Evolutionary conservation across 2,113 vertebrate species (phyloP), one percentile per base, ranked within the genome.

Genomic region (Actinemys pallida): DNA sequence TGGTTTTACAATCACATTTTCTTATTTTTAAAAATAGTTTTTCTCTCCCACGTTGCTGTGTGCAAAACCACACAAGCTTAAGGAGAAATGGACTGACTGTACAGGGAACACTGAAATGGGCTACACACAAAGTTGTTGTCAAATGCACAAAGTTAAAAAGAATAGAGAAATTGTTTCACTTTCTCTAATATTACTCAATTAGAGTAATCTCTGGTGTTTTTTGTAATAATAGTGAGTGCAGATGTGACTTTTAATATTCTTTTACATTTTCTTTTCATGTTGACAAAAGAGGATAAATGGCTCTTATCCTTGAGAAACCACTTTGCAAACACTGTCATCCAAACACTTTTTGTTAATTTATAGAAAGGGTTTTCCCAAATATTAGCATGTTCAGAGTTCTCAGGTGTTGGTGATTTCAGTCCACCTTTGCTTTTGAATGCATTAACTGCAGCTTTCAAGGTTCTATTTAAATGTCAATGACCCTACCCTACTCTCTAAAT

Each of bases 1-100:
- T 86, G 80, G 2, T 79, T 88, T 84, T 94, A 35, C 83, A 90
- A 47, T 81, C 69, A 57, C 79, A 31, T 4, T 90, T 90, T 81
- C 3, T 87, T 12, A 78, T 29, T 42, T 2, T 83, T 57, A 90
- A 49, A 42, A 27, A n/a, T 90, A 93, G 88, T 82, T 17, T 84
- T 83, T 53, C 13, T 31, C 19, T 83, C 84, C 22, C 31, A 31
- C 89, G 11, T 86, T 94, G 92, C 87, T 16, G 2, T 29, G 45
- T 72, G 65, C 3, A 75, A 84, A 80, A 35, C 59, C 75, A 62
- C 53, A 53, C 4, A 50, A 50, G 62, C 31, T 29, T 59, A 47
- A 75, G 54, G 7, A 25, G 80, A 53, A 90, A 42, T 45, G 20
- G 39, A 59, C 50, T 86, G 49, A 35, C 72, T 52, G n/a, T 35